These are phyloP conservation scores for Athalia rosae DNA, from an alignment of 2,888 invertebrate genomes.

Conservation along the genomic window DNA sequence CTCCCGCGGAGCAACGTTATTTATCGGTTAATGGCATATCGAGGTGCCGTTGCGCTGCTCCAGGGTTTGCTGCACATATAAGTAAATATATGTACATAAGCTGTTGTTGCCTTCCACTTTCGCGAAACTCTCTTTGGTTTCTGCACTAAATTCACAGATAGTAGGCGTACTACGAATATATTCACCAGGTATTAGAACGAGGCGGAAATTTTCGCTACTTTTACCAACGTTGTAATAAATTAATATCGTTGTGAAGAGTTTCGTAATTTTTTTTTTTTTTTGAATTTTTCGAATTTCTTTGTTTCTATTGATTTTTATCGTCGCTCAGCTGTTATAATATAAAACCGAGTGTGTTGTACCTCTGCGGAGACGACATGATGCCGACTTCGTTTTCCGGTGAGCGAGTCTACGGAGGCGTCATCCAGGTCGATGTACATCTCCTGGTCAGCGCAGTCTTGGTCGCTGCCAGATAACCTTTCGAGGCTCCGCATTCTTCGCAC, in stretches of 20 bases:
- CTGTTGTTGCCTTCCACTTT: no score
- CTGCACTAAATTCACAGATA: no score
- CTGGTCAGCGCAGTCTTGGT: slow-evolving; percentile 72
- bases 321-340: neutral
- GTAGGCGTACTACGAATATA: no score
- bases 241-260: no score
- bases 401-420: slow-evolving; percentile 72
- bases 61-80: neutral
- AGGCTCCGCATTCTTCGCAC: slow-evolving; percentile 66
- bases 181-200: no score
- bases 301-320: neutral
- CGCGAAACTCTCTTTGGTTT: no score
- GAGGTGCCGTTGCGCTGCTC: neutral
- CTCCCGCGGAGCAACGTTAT: slow-evolving; percentile 19
- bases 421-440: slow-evolving; percentile 73
- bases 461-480: slow-evolving; percentile 72
- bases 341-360: slow-evolving; percentile 58
- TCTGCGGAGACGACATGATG: slow-evolving; percentile 69
- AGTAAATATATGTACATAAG: neutral
- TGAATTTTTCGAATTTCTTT: neutral
- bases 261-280: no score
- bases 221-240: no score
- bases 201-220: no score
- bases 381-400: slow-evolving; percentile 71
- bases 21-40: slow-evolving; percentile 34